Evolutionary conservation across 2,797 vertebrate species (phyloP).

Genomic region (Gymnodraco acuticeps): DNA sequence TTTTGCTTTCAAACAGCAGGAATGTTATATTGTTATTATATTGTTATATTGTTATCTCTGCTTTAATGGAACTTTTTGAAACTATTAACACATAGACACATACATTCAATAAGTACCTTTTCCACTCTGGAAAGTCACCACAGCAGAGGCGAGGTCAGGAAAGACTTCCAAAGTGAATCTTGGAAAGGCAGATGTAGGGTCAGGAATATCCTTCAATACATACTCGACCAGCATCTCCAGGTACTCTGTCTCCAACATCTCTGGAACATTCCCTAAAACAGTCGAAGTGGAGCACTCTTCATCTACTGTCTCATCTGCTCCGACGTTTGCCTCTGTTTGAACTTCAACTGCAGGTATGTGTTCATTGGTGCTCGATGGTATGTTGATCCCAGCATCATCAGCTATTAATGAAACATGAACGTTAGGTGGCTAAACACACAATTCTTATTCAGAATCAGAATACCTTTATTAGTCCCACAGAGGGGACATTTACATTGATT

Average conservation of each 20-base stretch:
- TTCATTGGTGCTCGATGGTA: neutral
- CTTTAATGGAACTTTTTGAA: neutral
- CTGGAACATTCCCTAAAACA: slow-evolving; percentile 73
- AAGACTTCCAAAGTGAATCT: slow-evolving; percentile 75
- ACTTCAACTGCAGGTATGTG: neutral
- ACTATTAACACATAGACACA: slow-evolving; percentile 8
- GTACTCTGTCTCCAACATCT: slow-evolving; percentile 42
- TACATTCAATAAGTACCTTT: slow-evolving; percentile 64
- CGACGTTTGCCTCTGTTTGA: neutral
- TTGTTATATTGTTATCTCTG: neutral
- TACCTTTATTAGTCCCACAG: too few relatives aligned
- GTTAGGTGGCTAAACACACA: neutral
- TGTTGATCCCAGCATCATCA: neutral
- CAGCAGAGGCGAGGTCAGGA: slow-evolving; percentile 66
- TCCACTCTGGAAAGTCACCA: slow-evolving; percentile 75
- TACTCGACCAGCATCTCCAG: slow-evolving; percentile 83
- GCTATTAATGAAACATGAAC: slow-evolving; percentile 39
- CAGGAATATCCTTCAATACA: slow-evolving; percentile 57
- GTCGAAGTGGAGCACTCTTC: slow-evolving; percentile 54
- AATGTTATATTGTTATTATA: neutral
- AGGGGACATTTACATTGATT: too few relatives aligned
- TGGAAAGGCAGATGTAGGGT: slow-evolving; percentile 4
- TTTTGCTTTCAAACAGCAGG: neutral
- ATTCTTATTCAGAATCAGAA: neutral
- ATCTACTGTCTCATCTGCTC: slow-evolving; percentile 21